Base-by-base conservation (phyloP, 2,888 invertebrate species). In the Chalcosyrphus nemorum region DNA sequence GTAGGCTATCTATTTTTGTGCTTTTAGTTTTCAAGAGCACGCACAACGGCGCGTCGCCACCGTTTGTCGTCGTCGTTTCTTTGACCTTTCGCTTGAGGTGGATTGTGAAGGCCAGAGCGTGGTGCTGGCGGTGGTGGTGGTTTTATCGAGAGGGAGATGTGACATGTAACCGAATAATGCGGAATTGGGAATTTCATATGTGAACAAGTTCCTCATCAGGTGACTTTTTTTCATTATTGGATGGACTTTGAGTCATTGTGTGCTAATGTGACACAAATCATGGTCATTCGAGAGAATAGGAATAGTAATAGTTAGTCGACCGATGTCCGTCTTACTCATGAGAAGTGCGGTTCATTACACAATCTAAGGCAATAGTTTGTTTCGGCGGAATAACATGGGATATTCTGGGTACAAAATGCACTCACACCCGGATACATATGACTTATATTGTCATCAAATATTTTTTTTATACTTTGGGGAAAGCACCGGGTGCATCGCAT, bases 111-210 rank as follows among this genome's bases (percentile, higher is more conserved):
- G 65, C 27, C 56, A 38, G 9, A 13, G 24, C 11, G 24, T 45
- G 17, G 35, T 65, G 24, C 54, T n/a, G n/a, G n/a, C n/a, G n/a
- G n/a, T n/a, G n/a, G n/a, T n/a, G n/a, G n/a, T n/a, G n/a, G n/a
- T n/a, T 43, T 76, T 15, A 29, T 59, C 21, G 13, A 11, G 15
- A 54, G 9, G 27, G n/a, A 54, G 21, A 38, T 17, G 21, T 81
- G 75, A 75, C 74, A 68, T 68, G 29, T 35, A 9, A 45, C 19
- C 17, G 13, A 57, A 72, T 15, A 50, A 70, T 81, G 81, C 56
- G 57, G 74, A 54, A 61, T 54, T 74, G 27, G 32, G 61, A 43
- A 70, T 76, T 81, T 70, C 21, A 47, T n/a, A n/a, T 32, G 21
- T 52, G 15, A 71, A 56, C 35, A 15, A 24, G 21, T 70, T 66